phyloP scores from a whole-genome alignment of 2,888 invertebrate species.

The Diarsia brunnea region DNA sequence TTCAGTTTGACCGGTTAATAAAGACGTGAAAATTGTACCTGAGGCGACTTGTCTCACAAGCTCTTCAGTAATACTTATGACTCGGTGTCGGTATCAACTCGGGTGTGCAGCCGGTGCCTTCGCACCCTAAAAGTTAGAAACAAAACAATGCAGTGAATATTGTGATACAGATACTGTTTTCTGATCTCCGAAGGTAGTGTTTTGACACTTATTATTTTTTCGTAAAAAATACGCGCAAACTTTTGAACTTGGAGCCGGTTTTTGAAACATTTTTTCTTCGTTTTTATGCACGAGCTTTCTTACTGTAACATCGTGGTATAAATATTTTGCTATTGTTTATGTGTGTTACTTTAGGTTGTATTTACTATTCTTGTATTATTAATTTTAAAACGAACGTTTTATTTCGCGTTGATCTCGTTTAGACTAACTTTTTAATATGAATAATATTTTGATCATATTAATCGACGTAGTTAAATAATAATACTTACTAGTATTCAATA shows the following conservation, averaged over 20 bases:
- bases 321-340: conserved; percentile 65
- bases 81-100: conserved; percentile 70
- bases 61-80: conserved; percentile 82
- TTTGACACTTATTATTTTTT: conserved; percentile 52
- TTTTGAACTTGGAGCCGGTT: conserved; percentile 68
- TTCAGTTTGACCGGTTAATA: conserved; percentile 74
- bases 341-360: conserved; percentile 14
- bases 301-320: conserved; percentile 70
- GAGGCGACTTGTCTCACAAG: conserved; percentile 78
- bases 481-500: not conserved
- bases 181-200: conserved; percentile 80
- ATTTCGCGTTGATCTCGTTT: not conserved
- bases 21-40: conserved; percentile 85
- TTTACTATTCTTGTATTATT: not conserved
- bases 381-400: not conserved
- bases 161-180: conserved; percentile 78
- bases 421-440: not conserved
- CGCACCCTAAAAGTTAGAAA: conserved; percentile 65
- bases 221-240: conserved; percentile 43
- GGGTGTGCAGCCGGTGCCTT: conserved; percentile 56
- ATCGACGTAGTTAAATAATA: not conserved
- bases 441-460: not conserved
- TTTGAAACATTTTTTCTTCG: conserved; percentile 67
- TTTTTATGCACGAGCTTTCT: conserved; percentile 73
- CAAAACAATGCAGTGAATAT: conserved; percentile 81